Evolutionary conservation across 2,113 vertebrate genomes (phyloP), one percentile per base, ranked within the genome.

Genomic region (Rynchops niger): DNA sequence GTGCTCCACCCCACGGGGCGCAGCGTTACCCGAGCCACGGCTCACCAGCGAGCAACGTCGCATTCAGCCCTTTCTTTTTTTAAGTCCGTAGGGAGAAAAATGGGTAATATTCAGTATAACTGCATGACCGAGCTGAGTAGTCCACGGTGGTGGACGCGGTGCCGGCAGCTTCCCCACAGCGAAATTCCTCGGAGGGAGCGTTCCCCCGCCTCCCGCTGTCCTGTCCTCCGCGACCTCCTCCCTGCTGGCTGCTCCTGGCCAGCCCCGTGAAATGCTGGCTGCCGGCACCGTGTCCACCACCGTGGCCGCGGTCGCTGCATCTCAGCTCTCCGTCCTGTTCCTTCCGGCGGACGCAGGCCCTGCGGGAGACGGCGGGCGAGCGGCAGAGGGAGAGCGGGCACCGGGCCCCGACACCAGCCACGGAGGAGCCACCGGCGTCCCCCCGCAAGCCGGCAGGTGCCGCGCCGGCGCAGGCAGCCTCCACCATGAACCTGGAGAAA

Each of bases 301-400:
- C 0, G 12, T 7, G 62, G n/a, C 62, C 47, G 18, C 1, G 0
- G 27, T 42, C 1, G 1, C 49, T 61, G 32, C 21, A 10, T 32
- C 55, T 47, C 84, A 7, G 43, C 40, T 72, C 43, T 55, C 50
- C 2, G 2, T 22, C 56, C 45, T 15, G 65, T 95, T 96, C 95
- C 95, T 86, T 96, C 88, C 97, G 32, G 30, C 36, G 34, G 92
- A 76, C 70, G 9, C 98, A 99, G 98, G 98, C 97, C 12, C 97
- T 99, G 65, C 98, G 95, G 96, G 98, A 99, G 91, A 97, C 98
- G 43, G 97, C 96, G 30, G 98, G 96, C 12, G 97, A 98, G 63
- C 25, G 8, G 71, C 10, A 1, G 62, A 49, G 92, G 66, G 42
- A 74, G 95, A 3, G 30, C 20, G 53, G 32, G 76, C 94, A 72